Evolutionary conservation across 1,140 invertebrate genomes (phyloP), one percentile per base, ranked within the genome.

Genomic region (Rhopalosiphum padi): DNA sequence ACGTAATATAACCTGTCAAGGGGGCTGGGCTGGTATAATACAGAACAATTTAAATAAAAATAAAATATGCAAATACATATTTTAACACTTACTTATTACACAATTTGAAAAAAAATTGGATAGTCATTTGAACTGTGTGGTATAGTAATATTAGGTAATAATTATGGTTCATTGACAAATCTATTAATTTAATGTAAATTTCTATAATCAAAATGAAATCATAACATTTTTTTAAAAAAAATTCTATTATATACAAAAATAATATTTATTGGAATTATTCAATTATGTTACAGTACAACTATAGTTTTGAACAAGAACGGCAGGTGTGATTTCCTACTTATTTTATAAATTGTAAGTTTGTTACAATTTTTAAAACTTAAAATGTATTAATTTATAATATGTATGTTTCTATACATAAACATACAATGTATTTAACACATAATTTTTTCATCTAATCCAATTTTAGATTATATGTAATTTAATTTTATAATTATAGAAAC

Each of bases 221-320:
- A 23, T 53, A 53, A 23, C 3, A 53, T 2, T 23, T 53, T 55
- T 48, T 51, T 51, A 18, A 60, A 25, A 30, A 30, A 30, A 1
- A n/a, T n/a, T 43, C 21, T 85, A 11, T 85, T 85, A 41, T 85
- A 22, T 85, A 85, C 8, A 43, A 23, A 85, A 85, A 83, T 41
- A 37, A 83, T 83, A 83, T 46, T 87, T 46, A 35, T 53, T 35
- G 53, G n/a, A 88, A 88, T 88, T 93, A 46, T 55, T 53, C 6
- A 55, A 93, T 7, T 93, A 21, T 93, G 37, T 93, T 93, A 8
- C 85, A 93, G 85, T 89, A 68, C 51, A 88, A 89, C 18, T 90
- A 93, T 48, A 60, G 18, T 48, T 88, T 89, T 77, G 93, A 89
- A 88, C 88, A 48, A 48, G 86, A 90, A 68, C 48, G 86, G n/a